Conservation (phyloP, 2,113 vertebrate genomes). For the Oreotrochilus melanogaster region DNA sequence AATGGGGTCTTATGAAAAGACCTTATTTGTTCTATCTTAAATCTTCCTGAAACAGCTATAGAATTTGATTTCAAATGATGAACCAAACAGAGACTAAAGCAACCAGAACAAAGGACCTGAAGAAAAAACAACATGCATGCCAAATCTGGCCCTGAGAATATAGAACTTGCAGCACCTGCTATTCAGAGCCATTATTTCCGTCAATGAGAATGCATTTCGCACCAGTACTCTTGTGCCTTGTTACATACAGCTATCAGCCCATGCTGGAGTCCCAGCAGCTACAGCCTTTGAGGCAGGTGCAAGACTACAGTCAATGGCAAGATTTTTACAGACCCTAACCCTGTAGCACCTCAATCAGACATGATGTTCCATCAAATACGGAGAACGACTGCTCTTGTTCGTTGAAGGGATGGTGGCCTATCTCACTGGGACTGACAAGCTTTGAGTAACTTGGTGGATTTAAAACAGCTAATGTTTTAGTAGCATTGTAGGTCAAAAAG, state of each 20-base stretch:
- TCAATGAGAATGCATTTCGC: not conserved
- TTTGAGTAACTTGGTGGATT: not conserved
- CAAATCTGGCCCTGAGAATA: not conserved
- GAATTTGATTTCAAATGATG: not conserved
- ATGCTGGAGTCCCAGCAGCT: not conserved
- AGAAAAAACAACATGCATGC: not conserved
- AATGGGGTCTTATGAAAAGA: not conserved
- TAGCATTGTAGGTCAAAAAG: not conserved
- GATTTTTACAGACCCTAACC: not conserved
- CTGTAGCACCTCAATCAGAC: not conserved
- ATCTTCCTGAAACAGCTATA: not conserved
- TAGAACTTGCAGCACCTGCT: not conserved
- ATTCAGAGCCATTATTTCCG: not conserved
- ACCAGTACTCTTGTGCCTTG: not conserved
- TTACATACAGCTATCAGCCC: not conserved
- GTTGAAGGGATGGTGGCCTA: accelerated
- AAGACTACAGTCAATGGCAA: not conserved
- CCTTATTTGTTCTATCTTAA: not conserved
- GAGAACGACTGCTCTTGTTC: not conserved
- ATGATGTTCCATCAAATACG: not conserved
- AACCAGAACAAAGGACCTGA: not conserved
- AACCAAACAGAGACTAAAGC: not conserved
- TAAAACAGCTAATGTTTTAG: not conserved
- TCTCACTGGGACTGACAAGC: not conserved
- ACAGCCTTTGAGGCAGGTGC: not conserved